phyloP scores from a whole-genome alignment of 2,888 invertebrate genomes.

The Drosophila seclusa region DNA sequence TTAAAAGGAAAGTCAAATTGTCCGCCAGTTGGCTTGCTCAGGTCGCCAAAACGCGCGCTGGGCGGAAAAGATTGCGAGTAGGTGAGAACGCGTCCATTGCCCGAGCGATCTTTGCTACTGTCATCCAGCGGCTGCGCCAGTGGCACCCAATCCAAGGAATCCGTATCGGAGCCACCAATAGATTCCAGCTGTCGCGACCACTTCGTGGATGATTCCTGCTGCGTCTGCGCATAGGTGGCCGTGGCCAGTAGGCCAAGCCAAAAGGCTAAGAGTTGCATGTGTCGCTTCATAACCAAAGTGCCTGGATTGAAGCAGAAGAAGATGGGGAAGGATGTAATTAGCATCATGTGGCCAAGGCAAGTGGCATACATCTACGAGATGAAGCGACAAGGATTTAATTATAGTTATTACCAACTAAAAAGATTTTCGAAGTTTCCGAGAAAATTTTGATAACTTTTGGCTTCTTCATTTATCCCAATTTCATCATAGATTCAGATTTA shows the following conservation, averaged over 20 bases:
- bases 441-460: not conserved
- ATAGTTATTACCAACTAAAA: not conserved
- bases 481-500: not conserved
- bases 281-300: slow-evolving; percentile 77
- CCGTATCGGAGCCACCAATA: slow-evolving; percentile 69
- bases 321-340: not conserved
- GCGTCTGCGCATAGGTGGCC: slow-evolving; percentile 46
- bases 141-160: slow-evolving; percentile 87
- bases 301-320: slow-evolving; percentile 55
- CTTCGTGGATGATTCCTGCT: slow-evolving; percentile 73
- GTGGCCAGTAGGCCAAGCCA: slow-evolving; percentile 69
- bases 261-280: slow-evolving; percentile 65
- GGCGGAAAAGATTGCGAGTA: slow-evolving; percentile 83
- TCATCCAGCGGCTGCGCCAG: slow-evolving; percentile 84
- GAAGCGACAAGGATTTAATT: not conserved
- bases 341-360: not conserved
- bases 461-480: not conserved
- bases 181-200: slow-evolving; percentile 84
- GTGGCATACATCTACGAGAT: not conserved
- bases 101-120: slow-evolving; percentile 81
- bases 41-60: slow-evolving; percentile 80
- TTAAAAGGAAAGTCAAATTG: slow-evolving; percentile 82
- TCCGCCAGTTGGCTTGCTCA: slow-evolving; percentile 56
- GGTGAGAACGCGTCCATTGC: slow-evolving; percentile 84
- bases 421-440: not conserved